phyloP scores from a whole-genome alignment of 2,113 vertebrate genomes.

The Clinocottus analis region DNA sequence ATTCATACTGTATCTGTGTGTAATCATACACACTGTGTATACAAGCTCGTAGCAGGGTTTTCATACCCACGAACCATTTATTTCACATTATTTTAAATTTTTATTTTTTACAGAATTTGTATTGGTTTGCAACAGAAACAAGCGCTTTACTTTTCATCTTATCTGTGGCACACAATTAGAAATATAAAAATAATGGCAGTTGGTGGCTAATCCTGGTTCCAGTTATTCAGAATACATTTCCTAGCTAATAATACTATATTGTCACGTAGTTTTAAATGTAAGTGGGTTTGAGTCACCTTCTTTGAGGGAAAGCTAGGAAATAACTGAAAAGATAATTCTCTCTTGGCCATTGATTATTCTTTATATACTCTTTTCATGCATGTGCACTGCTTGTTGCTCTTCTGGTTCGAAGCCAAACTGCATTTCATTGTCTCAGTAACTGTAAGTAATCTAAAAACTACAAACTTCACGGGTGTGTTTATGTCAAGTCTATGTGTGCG shows the following conservation, averaged over 20 bases:
- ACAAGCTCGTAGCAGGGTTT: no score
- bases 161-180: no score
- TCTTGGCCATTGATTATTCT: neutral
- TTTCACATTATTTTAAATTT: neutral
- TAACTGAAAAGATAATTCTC: neutral
- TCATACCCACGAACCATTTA: neutral
- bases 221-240: no score
- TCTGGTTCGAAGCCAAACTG: neutral
- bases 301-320: neutral
- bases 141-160: no score
- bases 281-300: neutral
- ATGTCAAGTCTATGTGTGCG: conserved; percentile 17
- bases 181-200: neutral
- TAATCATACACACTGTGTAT: no score
- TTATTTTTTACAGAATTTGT: neutral
- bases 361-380: neutral
- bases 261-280: neutral
- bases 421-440: neutral
- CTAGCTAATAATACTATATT: neutral
- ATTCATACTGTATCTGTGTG: no score
- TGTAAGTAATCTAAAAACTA: neutral
- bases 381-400: neutral
- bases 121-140: neutral
- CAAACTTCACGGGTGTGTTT: neutral
- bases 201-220: no score